A percentile compares a stretch with the other conserved stretches of the same genome.
phyloP scores from a whole-genome alignment of 2,888 invertebrate genomes.

The Embidobia sp. region DNA sequence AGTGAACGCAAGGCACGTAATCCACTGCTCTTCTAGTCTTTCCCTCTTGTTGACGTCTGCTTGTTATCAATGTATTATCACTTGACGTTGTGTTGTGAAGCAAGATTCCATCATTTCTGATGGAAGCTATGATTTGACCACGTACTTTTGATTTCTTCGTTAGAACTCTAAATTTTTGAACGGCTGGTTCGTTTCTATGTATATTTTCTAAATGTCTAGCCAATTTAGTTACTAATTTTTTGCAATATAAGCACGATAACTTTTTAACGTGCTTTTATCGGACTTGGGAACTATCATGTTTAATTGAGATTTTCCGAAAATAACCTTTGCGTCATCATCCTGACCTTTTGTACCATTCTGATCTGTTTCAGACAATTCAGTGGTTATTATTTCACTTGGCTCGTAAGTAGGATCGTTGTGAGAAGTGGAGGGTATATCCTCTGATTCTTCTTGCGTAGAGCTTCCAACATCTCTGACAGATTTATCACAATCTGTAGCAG shows the following conservation, averaged over 20 bases:
- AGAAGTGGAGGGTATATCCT: too few species aligned
- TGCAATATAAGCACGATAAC: slow-evolving; percentile 25
- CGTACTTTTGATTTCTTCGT: neutral
- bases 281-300: too few species aligned
- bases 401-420: too few species aligned
- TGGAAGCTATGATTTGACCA: neutral
- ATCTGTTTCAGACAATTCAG: too few species aligned
- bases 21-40: slow-evolving; percentile 9
- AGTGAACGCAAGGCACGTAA: slow-evolving; percentile 1
- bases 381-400: too few species aligned
- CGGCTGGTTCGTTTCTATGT: slow-evolving; percentile 5
- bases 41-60: slow-evolving; percentile 1
- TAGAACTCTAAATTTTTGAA: neutral
- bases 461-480: too few species aligned
- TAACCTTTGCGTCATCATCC: too few species aligned
- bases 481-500: too few species aligned
- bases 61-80: slow-evolving; percentile 8
- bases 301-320: too few species aligned
- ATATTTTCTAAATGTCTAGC: slow-evolving; percentile 1
- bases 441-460: too few species aligned
- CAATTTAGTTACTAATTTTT: slow-evolving; percentile 15
- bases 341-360: too few species aligned
- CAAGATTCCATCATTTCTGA: slow-evolving; percentile 5
- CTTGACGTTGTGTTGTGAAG: neutral
- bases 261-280: too few species aligned